These are phyloP conservation scores for Falco berigora DNA, from an alignment of 2,797 vertebrate species.

Conservation along the genomic window DNA sequence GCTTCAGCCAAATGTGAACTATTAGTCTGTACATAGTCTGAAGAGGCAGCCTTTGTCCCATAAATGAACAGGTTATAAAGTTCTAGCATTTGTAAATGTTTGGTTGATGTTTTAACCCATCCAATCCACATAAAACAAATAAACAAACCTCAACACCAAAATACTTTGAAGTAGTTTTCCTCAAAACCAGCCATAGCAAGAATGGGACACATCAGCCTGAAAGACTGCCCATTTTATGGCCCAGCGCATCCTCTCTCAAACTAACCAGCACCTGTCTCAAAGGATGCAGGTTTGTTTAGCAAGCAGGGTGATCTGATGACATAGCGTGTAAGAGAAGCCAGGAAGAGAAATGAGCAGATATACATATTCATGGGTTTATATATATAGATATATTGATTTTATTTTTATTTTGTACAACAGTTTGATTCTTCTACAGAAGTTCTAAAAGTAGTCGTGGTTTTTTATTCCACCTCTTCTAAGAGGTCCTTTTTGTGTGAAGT, in stretches of 20 bases:
- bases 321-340: not conserved
- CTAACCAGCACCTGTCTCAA: not conserved
- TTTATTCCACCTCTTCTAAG: not conserved
- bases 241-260: not conserved
- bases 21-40: not conserved
- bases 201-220: not conserved
- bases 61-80: not conserved
- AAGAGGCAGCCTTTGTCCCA: not conserved
- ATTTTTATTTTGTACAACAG: not conserved
- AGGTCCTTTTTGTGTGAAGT: not conserved
- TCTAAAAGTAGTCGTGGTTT: not conserved
- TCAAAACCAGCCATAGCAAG: not conserved
- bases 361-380: not conserved
- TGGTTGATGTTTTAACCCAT: not conserved
- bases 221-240: not conserved
- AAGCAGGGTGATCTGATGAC: not conserved
- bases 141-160: not conserved
- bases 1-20: not conserved
- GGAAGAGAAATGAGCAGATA: not conserved
- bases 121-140: not conserved
- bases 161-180: not conserved
- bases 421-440: not conserved
- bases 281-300: not conserved
- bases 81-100: not conserved
- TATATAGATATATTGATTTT: not conserved